Percentiles rank a stretch among this genome's conserved stretches.
These are phyloP conservation scores for Zosterops hypoxanthus DNA, from an alignment of 2,113 vertebrate species.

Conservation along the genomic window DNA sequence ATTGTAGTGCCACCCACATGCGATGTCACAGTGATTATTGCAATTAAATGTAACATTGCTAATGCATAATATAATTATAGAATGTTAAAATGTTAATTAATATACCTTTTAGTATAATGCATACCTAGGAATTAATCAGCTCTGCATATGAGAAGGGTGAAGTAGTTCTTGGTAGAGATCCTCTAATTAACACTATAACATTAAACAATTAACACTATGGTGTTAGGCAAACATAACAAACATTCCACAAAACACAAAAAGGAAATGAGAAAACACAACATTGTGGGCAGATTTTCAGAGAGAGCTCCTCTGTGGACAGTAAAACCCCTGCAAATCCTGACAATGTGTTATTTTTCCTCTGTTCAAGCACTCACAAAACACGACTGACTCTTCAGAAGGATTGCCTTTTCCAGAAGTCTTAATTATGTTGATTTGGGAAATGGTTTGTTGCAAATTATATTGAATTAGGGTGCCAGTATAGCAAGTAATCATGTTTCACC, in stretches of 20 bases:
- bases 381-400: neutral
- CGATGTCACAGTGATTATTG: neutral
- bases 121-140: neutral
- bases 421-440: neutral
- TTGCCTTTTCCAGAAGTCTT: neutral
- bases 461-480: neutral
- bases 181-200: neutral
- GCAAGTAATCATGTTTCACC: neutral
- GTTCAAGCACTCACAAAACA: neutral
- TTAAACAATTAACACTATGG: neutral
- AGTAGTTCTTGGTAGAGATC: neutral
- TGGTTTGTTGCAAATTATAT: neutral
- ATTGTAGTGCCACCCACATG: neutral
- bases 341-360: neutral
- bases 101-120: neutral
- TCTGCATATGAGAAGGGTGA: neutral
- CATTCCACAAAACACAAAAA: neutral
- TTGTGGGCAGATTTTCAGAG: neutral
- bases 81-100: neutral
- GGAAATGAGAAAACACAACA: neutral
- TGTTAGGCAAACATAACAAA: neutral
- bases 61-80: neutral
- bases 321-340: neutral
- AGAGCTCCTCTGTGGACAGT: neutral
- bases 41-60: neutral